A percentile compares a stretch with the other conserved stretches of the same genome.
Evolutionary conservation across 2,888 invertebrate species (phyloP).

Genomic region (Panzeria rudis): DNA sequence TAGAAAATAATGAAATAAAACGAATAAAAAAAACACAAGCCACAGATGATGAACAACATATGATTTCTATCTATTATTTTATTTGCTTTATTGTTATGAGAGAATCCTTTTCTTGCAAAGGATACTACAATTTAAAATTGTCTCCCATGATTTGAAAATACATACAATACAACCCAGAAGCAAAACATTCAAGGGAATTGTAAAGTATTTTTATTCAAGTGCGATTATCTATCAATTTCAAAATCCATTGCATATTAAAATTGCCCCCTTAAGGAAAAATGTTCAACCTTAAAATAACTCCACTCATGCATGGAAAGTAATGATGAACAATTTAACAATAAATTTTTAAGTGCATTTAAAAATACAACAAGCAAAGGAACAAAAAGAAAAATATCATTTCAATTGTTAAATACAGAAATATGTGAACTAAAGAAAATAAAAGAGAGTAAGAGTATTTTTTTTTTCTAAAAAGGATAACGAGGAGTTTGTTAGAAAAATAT

Average conservation of each 20-base stretch:
- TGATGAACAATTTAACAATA: slow-evolving; percentile 71
- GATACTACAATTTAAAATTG: slow-evolving; percentile 58
- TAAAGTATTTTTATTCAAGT: slow-evolving; percentile 36
- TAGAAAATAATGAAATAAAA: slow-evolving; percentile 52
- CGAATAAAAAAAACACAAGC: slow-evolving; percentile 10
- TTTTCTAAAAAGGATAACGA: slow-evolving; percentile 46
- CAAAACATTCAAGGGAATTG: not conserved
- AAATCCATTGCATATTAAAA: slow-evolving; percentile 56
- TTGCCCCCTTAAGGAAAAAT: slow-evolving; percentile 58
- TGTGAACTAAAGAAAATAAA: not conserved
- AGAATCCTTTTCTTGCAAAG: slow-evolving; percentile 60
- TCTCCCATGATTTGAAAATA: slow-evolving; percentile 45
- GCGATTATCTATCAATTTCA: slow-evolving; percentile 53
- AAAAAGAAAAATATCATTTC: slow-evolving; percentile 61
- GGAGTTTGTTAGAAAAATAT: slow-evolving; percentile 48
- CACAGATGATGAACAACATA: slow-evolving; percentile 65
- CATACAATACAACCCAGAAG: not conserved
- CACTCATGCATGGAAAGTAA: slow-evolving; percentile 57
- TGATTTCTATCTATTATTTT: slow-evolving; percentile 68
- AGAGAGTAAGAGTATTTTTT: slow-evolving; percentile 31
- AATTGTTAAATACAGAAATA: slow-evolving; percentile 37
- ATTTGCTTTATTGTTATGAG: slow-evolving; percentile 32
- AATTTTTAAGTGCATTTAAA: slow-evolving; percentile 61
- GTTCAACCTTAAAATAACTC: slow-evolving; percentile 53
- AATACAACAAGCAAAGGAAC: slow-evolving; percentile 16